Conservation (phyloP, 2,888 invertebrate genomes). For the Onthophagus sagittarius region DNA sequence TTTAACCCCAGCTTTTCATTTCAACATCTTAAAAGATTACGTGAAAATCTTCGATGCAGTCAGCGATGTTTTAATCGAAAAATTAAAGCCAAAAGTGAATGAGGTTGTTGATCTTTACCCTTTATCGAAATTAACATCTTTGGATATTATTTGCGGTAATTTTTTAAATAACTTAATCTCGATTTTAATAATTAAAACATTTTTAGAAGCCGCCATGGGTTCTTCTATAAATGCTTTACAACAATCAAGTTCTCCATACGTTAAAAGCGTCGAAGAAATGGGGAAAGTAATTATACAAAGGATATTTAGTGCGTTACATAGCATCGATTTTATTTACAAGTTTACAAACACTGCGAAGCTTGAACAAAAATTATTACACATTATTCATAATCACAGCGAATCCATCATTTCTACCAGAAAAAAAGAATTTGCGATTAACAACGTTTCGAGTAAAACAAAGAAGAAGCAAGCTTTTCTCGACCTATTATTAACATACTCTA, state of each 20-base stretch:
- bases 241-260: slow-evolving; percentile 65
- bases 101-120: slow-evolving; percentile 58
- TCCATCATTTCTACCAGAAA: slow-evolving; percentile 53
- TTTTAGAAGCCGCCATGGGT: slow-evolving; percentile 79
- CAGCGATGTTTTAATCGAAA: slow-evolving; percentile 52
- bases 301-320: slow-evolving; percentile 49
- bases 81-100: slow-evolving; percentile 45
- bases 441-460: background rate
- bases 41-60: slow-evolving; percentile 46
- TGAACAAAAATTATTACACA: slow-evolving; percentile 50
- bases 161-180: background rate
- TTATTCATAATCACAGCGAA: slow-evolving; percentile 55
- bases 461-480: slow-evolving; percentile 12
- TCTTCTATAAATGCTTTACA: slow-evolving; percentile 67
- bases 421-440: background rate
- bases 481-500: slow-evolving; percentile 1
- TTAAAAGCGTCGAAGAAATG: slow-evolving; percentile 62
- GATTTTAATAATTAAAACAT: background rate
- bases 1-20: slow-evolving; percentile 50
- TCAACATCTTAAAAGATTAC: slow-evolving; percentile 47
- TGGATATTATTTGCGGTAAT: slow-evolving; percentile 59
- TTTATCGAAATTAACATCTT: slow-evolving; percentile 55
- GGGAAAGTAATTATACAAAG: slow-evolving; percentile 38
- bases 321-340: slow-evolving; percentile 49
- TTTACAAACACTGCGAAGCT: slow-evolving; percentile 57